Base-by-base conservation (phyloP, 2,113 vertebrate species). In the Speoplatyrhinus poulsoni region DNA sequence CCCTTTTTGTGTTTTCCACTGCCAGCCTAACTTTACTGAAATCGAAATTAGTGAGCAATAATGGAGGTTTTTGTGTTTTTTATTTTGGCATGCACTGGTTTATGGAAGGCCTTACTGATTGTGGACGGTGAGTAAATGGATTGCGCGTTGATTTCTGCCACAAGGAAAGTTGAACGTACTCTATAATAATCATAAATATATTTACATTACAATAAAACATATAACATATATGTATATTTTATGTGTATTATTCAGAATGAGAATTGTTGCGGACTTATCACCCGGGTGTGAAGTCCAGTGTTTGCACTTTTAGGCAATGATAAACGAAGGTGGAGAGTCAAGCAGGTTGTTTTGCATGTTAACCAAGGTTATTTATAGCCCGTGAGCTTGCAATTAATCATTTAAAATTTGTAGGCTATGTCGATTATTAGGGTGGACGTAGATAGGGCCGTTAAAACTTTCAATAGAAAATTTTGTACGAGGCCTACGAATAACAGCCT, bases 81-180 rank as follows among this genome's bases (percentile, higher is more conserved):
- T 17, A 19, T 84, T 0, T 8, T 88, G 55, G 3, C 76, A n/a
- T 74, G 52, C n/a, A 5, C 48, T 53, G 69, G 57, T 16, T 68
- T 61, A 12, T 83, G 67, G 80, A 61, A 69, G 55, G 67, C 32
- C 5, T 52, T 32, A 4, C 4, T 70, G 47, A 12, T 75, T 8
- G 61, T 62, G 46, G 62, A 12, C 9, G 87, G 88, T 90, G 82
- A 81, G 84, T 36, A 16, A 41, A 41, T 41, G 36, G 36, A 41
- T 41, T 41, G 36, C 36, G 7, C 7, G 36, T 41, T 5, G 7
- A 41, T 41, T 41, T 41, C 36, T 41, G 5, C 36, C 36, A 5
- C 3, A 41, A 41, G 36, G 36, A 6, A 41, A 6, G 36, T 41
- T 41, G 36, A 41, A 41, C 36, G 4, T 41, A 1, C 5, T 6